Conservation (phyloP, 2,113 vertebrate genomes). For the Xyliphius kryptos region DNA sequence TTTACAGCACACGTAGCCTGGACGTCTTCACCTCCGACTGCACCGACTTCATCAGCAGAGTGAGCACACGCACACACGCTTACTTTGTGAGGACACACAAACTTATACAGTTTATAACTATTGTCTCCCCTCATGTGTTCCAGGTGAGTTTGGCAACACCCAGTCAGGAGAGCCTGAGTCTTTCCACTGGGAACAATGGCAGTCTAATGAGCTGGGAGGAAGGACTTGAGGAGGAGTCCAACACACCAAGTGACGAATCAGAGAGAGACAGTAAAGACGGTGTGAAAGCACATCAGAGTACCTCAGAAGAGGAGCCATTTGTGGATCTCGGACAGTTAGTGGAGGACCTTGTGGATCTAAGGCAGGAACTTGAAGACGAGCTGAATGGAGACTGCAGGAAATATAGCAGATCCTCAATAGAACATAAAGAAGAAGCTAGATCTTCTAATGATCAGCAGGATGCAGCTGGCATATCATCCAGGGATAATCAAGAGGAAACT, state of each 20-base stretch:
- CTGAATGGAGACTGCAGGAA: neutral
- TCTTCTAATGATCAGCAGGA: too few relatives aligned
- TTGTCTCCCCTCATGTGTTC: neutral
- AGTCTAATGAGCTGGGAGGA: conserved; percentile 64
- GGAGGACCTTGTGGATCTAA: conserved; percentile 2
- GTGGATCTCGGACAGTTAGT: conserved; percentile 26
- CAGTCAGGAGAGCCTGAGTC: conserved; percentile 61
- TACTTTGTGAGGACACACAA: neutral
- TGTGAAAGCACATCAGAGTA: neutral
- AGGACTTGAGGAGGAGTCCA: conserved; percentile 44
- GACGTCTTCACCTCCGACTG: conserved; percentile 71
- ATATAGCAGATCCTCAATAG: too few relatives aligned
- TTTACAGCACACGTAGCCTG: conserved; percentile 76
- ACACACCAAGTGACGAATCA: neutral
- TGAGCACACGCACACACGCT: conserved; percentile 35
- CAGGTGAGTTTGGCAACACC: conserved; percentile 49
- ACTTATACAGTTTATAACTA: too few relatives aligned
- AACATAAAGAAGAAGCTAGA: too few relatives aligned
- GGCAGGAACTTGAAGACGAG: conserved; percentile 14
- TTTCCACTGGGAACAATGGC: conserved; percentile 55
- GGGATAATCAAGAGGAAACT: too few relatives aligned
- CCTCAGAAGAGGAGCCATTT: neutral
- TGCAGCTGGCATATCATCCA: too few relatives aligned
- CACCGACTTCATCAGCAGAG: conserved; percentile 67
- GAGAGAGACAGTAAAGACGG: neutral